These are phyloP conservation scores for Steinernema khuongi DNA, from an alignment of 1,140 invertebrate species.

Conservation along the genomic window DNA sequence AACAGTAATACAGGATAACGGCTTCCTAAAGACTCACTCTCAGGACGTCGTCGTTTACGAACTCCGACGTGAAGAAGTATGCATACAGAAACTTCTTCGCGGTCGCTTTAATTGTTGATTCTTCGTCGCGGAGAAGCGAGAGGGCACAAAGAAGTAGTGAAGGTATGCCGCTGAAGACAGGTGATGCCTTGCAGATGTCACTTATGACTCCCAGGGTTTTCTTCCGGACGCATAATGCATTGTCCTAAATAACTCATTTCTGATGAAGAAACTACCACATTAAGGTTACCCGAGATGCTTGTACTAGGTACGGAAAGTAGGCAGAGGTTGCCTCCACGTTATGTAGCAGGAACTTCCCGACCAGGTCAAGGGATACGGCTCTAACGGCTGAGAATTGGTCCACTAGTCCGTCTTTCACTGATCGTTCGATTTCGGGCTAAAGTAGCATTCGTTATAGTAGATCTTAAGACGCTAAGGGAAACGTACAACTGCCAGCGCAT, in stretches of 20 bases:
- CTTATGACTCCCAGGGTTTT: neutral
- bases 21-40: neutral
- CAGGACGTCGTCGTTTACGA: neutral
- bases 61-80: neutral
- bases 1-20: no score
- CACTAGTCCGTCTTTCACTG: neutral
- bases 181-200: neutral
- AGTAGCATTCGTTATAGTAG: neutral
- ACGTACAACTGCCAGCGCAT: neutral
- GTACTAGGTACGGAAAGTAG: neutral
- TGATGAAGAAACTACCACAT: no score
- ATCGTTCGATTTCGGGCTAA: neutral
- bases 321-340: neutral
- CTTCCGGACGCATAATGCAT: neutral
- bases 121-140: neutral
- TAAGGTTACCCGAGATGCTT: neutral
- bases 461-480: neutral
- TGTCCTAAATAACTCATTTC: neutral
- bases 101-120: neutral
- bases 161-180: neutral
- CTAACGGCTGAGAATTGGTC: neutral
- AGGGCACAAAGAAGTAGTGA: neutral
- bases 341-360: neutral
- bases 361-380: neutral
- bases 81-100: neutral